Conservation (phyloP, 2,113 vertebrate genomes). For the Pituophis catenifer region DNA sequence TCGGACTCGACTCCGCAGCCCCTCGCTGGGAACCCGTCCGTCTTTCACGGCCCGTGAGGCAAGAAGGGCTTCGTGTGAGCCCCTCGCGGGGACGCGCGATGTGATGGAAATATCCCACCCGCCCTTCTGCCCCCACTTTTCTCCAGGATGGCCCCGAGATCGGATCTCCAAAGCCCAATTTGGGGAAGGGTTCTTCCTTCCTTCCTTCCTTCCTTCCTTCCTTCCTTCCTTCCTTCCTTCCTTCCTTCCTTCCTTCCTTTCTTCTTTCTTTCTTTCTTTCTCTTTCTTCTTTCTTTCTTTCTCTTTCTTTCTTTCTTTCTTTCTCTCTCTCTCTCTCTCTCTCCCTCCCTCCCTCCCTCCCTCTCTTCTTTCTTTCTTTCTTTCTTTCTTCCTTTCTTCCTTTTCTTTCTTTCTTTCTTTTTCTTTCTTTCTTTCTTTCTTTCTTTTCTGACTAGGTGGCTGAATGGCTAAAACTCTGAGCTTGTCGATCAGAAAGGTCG, state of each 20-base stretch:
- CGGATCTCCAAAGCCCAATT: background rate
- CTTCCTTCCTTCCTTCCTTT: too few relatives aligned
- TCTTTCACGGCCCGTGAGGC: background rate
- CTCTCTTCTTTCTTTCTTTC: background rate
- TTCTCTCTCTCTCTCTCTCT: accelerated
- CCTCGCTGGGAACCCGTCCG: background rate
- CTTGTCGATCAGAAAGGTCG: too few relatives aligned
- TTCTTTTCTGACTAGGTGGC: too few relatives aligned
- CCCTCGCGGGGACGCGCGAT: background rate
- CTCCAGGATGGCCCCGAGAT: background rate
- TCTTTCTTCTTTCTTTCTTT: too few relatives aligned
- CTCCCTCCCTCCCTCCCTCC: too few relatives aligned
- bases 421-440: too few relatives aligned
- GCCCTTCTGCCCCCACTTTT: too few relatives aligned
- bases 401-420: too few relatives aligned
- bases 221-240: background rate
- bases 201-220: too few relatives aligned
- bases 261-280: background rate
- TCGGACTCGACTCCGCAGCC: background rate
- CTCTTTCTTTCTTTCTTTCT: too few relatives aligned
- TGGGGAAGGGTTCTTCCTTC: background rate
- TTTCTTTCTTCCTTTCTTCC: too few relatives aligned
- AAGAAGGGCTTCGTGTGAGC: background rate
- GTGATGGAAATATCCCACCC: background rate
- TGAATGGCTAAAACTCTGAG: too few relatives aligned